Conservation (phyloP, 2,113 vertebrate species). For the Malurus alboscapulatus region DNA sequence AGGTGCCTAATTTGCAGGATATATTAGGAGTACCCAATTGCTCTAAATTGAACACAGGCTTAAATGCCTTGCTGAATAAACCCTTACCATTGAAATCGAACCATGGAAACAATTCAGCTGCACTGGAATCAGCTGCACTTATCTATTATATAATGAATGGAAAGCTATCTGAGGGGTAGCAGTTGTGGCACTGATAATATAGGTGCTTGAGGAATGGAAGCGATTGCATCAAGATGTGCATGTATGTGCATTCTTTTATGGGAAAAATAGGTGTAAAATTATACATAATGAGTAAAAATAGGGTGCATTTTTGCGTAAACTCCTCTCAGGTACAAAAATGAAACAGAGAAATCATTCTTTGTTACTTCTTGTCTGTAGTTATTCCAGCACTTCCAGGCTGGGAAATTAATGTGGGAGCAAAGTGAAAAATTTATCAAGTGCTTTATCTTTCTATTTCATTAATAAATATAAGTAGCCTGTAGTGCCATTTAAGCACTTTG, state of each 20-base stretch:
- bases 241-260: background rate
- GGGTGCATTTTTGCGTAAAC: background rate
- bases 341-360: background rate
- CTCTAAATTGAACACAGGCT: background rate
- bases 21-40: background rate
- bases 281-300: conserved; percentile 24
- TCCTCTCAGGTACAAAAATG: background rate
- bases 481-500: background rate
- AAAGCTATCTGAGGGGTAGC: conserved; percentile 4
- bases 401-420: background rate
- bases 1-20: conserved; percentile 11
- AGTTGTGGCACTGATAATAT: background rate
- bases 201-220: background rate
- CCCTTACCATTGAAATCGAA: conserved; percentile 7
- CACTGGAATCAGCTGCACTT: background rate
- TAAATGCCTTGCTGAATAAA: conserved; percentile 35
- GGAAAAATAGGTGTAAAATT: conserved; percentile 32
- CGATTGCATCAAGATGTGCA: background rate
- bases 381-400: background rate
- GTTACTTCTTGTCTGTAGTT: background rate
- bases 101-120: conserved; percentile 24
- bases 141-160: background rate
- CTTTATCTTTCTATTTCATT: background rate
- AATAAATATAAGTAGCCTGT: background rate
- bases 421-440: background rate